These are phyloP conservation scores for Pachymerium ferrugineum DNA, from an alignment of 2,888 invertebrate species.

Conservation along the genomic window DNA sequence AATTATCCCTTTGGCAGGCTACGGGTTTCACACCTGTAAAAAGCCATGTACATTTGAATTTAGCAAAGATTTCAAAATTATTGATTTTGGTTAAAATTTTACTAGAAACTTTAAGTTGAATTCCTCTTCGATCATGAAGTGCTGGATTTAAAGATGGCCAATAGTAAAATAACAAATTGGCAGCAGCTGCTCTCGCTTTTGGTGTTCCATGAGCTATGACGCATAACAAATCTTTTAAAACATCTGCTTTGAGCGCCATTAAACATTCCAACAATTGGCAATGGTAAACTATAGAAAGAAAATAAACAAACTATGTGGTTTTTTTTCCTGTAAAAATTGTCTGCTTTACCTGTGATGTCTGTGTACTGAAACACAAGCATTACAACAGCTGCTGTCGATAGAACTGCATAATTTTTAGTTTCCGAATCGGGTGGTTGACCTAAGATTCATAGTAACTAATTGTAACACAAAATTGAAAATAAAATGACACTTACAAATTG, in stretches of 20 bases:
- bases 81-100: constrained; percentile 43
- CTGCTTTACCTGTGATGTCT: constrained; percentile 68
- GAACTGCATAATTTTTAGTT: constrained; percentile 41
- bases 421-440: constrained; percentile 37
- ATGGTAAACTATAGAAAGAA: constrained; percentile 68
- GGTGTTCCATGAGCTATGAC: constrained; percentile 96
- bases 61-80: constrained; percentile 70
- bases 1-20: constrained; percentile 82
- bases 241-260: constrained; percentile 85
- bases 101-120: constrained; percentile 83
- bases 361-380: constrained; percentile 98
- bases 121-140: constrained; percentile 79
- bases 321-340: neutral
- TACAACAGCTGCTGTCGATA: constrained; percentile 67
- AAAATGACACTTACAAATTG: constrained; percentile 66
- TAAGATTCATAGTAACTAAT: constrained; percentile 21
- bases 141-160: constrained; percentile 97
- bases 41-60: constrained; percentile 46
- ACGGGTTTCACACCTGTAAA: constrained; percentile 48
- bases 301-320: constrained; percentile 5
- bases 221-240: constrained; percentile 87
- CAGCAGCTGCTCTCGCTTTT: constrained; percentile 87
- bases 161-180: constrained; percentile 94
- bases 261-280: constrained; percentile 92
- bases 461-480: neutral